Evolutionary conservation across 2,113 vertebrate species (phyloP).

Genomic region (Larimichthys polyactis): DNA sequence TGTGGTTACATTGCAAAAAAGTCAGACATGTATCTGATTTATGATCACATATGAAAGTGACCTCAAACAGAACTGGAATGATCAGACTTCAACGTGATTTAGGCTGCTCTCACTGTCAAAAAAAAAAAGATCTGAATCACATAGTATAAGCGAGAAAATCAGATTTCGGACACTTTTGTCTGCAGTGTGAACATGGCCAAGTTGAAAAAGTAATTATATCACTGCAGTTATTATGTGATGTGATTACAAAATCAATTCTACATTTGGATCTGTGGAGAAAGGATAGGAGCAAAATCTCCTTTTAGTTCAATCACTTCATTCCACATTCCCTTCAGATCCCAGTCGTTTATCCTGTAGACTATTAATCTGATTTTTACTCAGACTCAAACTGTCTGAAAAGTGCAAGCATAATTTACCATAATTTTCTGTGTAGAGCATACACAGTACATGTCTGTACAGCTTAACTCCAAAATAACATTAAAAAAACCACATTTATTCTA

Average conservation of each 20-base stretch:
- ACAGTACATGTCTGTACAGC: neutral
- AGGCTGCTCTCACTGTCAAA: no score
- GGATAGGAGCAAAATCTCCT: constrained; percentile 14
- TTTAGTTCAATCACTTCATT: constrained; percentile 39
- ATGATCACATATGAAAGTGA: no score
- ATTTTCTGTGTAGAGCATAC: constrained; percentile 18
- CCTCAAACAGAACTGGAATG: no score
- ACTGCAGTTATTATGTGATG: neutral
- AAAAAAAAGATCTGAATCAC: no score
- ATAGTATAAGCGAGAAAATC: no score
- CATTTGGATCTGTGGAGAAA: neutral
- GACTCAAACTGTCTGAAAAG: constrained; percentile 48
- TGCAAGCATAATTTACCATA: constrained; percentile 34
- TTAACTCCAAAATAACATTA: constrained; percentile 17
- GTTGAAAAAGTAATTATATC: neutral
- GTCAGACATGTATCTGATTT: no score
- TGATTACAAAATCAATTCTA: constrained; percentile 13
- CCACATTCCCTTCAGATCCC: constrained; percentile 10
- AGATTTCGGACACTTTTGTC: no score
- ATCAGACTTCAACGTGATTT: no score
- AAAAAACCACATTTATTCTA: neutral
- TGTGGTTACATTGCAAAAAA: no score
- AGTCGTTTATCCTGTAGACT: constrained; percentile 24
- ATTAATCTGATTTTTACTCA: constrained; percentile 37
- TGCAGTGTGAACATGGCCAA: no score